Percentiles rank a stretch among this genome's conserved stretches.
These are phyloP conservation scores for Mormyrops attenuatus DNA, from an alignment of 2,797 vertebrate genomes.

Conservation along the genomic window DNA sequence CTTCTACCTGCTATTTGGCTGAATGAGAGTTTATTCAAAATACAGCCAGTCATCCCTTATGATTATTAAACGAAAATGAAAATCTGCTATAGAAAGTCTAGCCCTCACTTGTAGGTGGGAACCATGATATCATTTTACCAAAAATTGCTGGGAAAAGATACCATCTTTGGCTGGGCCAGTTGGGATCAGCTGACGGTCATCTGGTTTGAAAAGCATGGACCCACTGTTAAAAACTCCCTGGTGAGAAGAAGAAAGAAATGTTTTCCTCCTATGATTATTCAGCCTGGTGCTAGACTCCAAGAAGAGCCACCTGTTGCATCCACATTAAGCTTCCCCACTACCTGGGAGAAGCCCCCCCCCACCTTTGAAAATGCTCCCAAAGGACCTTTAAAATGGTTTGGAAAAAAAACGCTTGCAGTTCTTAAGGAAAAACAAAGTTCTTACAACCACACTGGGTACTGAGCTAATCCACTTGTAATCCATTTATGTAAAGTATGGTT, in stretches of 20 bases:
- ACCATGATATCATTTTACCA: not conserved
- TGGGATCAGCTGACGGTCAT: not conserved
- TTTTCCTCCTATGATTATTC: not conserved
- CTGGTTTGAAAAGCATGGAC: not conserved
- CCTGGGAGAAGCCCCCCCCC: not conserved
- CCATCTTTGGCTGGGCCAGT: not conserved
- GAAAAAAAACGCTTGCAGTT: not conserved
- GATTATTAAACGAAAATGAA: not conserved
- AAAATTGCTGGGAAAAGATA: not conserved
- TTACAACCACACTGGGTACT: not conserved
- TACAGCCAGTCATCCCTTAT: not conserved
- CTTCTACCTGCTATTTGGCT: not conserved
- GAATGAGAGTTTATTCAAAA: not conserved
- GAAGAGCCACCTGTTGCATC: not conserved
- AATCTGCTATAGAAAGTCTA: not conserved
- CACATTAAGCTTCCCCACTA: not conserved
- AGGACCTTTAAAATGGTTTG: conserved; percentile 61
- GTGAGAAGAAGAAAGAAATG: not conserved
- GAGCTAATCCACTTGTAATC: conserved; percentile 7
- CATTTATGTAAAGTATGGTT: not conserved
- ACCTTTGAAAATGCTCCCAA: conserved; percentile 51
- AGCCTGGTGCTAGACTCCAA: not conserved
- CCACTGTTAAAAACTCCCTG: not conserved
- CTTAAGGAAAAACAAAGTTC: not conserved
- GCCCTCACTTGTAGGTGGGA: not conserved